Evolutionary conservation across 1,140 invertebrate species (phyloP), one percentile per base, ranked within the genome.

Genomic region (Bacillus rossius): DNA sequence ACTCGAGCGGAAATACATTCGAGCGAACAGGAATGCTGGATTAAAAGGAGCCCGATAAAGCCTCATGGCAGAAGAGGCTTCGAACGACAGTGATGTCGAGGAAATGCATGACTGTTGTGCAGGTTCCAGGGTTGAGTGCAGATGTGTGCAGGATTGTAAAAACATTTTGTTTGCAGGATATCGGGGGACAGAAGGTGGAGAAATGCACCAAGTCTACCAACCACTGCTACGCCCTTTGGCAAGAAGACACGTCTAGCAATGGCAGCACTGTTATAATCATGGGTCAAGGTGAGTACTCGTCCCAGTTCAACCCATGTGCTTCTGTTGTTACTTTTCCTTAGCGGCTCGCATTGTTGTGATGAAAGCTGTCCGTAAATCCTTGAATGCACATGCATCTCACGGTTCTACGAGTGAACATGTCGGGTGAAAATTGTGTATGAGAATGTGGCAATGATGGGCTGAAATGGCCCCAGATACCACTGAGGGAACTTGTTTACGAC

Each of bases 201-300:
- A 17, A 40, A 3, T 54, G 52, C 10, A 19, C 25, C n/a, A 54
- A 54, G 29, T 25, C 34, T 1, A 40, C 52, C 4, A 54, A 54
- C 52, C 22, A 23, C n/a, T 54, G 52, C 29, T 54, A 54, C 17
- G 34, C 52, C 8, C 25, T 54, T 29, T 54, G 52, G 52, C 25
- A 54, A n/a, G 29, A 41, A n/a, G 52, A 54, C 8, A 34, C 48
- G 4, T n/a, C n/a, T n/a, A 34, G 29, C 0, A 50, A 50, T 16
- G 48, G 48, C 3, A 25, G 25, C 8, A 23, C 25, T 16, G 16
- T 50, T 34, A 16, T 22, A 7, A 5, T 45, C 42, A 17, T 50
- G 20, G 48, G 48, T 8, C 48, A 50, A 34, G 48, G 48, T 50
- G 20, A 50, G 48, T 50, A 13, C 10, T 40, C n/a, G 38, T n/a